Base-by-base conservation (phyloP, 2,113 vertebrate species). In the Pipa parva region DNA sequence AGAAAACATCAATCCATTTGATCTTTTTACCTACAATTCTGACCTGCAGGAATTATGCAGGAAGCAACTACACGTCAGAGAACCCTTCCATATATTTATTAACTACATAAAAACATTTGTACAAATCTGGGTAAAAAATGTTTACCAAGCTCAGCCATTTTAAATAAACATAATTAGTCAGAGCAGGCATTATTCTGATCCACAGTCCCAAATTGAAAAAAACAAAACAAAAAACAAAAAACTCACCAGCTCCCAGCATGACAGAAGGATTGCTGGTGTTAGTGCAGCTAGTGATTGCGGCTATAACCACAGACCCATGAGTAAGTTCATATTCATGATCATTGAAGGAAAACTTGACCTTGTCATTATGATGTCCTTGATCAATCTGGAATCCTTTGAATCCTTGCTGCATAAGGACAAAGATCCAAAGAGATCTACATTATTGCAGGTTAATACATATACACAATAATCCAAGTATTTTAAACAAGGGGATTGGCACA, bases 251-350 rank as follows among this genome's bases (percentile, higher is more conserved):
- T 74, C 95, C 97, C 0, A 99, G 71, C 97, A 99, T 99, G 73
- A 99, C 97, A 0, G 97, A 98, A 0, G 97, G 97, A 69, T 99
- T 99, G 79, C 97, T 99, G 69, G 97, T 99, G 84, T 99, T 99
- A 50, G 97, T 99, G 78, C 97, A 99, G 87, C 97, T 99, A 12
- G 97, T 99, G 75, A 99, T 98, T 45, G 97, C 96, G 10, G 97
- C 95, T 5, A 99, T 99, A 20, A 98, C 96, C 64, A 98, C 95
- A 0, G 95, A 95, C 28, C 97, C 97, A 3, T 98, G 96, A 62
- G 80, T 45, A 22, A 99, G 81, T 1, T 80, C 77, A 0, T 92
- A 98, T 36, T 94, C 85, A 1, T 26, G 42, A 0, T 82, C 88
- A 11, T 85, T 85, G 66, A 89, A 94, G 64, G 84, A 79, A 81